Evolutionary conservation across 2,888 invertebrate species (phyloP), one percentile per base, ranked within the genome.

Genomic region (Pyrgus malvae): DNA sequence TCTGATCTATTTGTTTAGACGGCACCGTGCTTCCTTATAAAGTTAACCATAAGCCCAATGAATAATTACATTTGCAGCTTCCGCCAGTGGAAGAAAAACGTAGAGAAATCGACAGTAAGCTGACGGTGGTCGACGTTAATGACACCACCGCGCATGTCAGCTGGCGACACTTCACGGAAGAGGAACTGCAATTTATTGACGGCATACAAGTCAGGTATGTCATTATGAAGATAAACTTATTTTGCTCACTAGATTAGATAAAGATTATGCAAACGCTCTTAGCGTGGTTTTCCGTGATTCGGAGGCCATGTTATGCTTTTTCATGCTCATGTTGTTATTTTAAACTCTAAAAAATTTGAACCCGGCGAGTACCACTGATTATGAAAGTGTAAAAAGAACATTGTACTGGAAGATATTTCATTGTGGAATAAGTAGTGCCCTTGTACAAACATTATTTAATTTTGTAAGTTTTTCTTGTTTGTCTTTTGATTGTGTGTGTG

Each of bases 151-250:
- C 95, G 1, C 94, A 93, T 48, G 90, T 97, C 1, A 93, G 91
- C 42, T 98, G 97, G 97, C 92, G 95, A 65, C 95, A 95, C 68
- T 94, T 97, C 68, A 92, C 92, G 0, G 95, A 95, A 56, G 93
- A 94, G 37, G 97, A 97, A 73, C 78, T 96, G 61, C 94, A 94
- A 67, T 95, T 95, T 68, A 95, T 97, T 53, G 97, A 98, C 70
- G 97, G 97, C 1, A 94, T 97, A 37, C 97, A 97, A 82, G 85
- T 98, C 63, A 81, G 91, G 91, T 91, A 57, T 59, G 62, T 17
- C 8, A 31, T 38, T 48, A 48, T 35, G 9, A 14, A n/a, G 9
- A 6, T n/a, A n/a, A 11, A 35, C 42, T 50, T 12, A 27, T 44
- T 38, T 12, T 21, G 12, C 14, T 21, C 9, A 35, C 7, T 9